These are phyloP conservation scores for Aspidapion aeneum DNA, from an alignment of 2,888 invertebrate species.

Conservation along the genomic window DNA sequence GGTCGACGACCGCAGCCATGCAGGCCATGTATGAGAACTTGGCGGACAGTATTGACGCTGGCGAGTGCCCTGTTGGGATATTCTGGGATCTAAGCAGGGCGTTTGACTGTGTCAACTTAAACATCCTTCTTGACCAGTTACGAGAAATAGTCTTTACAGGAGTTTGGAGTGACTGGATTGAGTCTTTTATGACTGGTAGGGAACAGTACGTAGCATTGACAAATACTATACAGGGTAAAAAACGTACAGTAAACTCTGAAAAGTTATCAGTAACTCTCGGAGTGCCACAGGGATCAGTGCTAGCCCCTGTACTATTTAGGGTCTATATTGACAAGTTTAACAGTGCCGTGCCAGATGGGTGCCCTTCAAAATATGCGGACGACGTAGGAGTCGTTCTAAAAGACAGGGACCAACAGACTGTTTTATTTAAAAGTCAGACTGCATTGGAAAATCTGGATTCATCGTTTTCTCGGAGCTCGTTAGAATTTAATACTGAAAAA, in stretches of 20 bases:
- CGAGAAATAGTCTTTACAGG: background rate
- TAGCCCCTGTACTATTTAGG: background rate
- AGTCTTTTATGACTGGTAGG: background rate
- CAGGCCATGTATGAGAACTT: too few species aligned
- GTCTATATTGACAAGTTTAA: background rate
- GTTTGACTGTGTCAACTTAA: too few species aligned
- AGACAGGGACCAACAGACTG: background rate
- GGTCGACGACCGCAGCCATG: too few species aligned
- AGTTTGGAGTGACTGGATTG: background rate
- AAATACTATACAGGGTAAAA: background rate
- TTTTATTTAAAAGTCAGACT: background rate
- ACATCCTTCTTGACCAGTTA: too few species aligned
- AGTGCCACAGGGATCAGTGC: background rate
- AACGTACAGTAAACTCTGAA: background rate
- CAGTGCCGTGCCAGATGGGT: background rate
- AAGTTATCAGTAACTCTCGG: background rate
- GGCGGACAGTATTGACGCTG: too few species aligned
- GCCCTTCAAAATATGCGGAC: background rate
- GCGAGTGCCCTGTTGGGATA: too few species aligned
- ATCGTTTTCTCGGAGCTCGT: background rate
- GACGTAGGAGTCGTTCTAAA: background rate
- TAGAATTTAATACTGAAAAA: background rate
- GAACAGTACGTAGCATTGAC: background rate
- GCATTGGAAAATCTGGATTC: background rate
- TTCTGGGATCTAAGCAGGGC: too few species aligned